A percentile compares a stretch with the other conserved stretches of the same genome.
These are phyloP conservation scores for Puntigrus tetrazona DNA, from an alignment of 2,113 vertebrate species.

Conservation along the genomic window DNA sequence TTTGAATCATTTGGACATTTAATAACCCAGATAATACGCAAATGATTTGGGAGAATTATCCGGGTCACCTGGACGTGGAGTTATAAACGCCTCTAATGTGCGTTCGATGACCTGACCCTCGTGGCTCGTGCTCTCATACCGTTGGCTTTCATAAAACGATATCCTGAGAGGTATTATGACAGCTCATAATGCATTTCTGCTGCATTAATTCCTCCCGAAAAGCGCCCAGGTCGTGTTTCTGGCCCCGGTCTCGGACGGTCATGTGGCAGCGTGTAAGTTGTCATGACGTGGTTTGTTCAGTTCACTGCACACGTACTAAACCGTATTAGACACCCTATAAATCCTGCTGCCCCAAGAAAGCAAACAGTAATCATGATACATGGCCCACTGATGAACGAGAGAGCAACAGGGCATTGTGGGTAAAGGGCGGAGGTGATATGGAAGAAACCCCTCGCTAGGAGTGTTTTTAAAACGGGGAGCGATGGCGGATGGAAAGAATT, in stretches of 20 bases:
- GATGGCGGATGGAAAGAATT: constrained; percentile 82
- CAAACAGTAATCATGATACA: constrained; percentile 67
- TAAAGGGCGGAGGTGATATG: constrained; percentile 36
- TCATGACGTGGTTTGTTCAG: constrained; percentile 73
- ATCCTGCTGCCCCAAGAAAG: constrained; percentile 62
- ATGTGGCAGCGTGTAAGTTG: constrained; percentile 68
- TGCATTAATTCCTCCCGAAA: not conserved
- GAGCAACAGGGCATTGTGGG: constrained; percentile 8
- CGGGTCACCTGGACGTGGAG: not conserved
- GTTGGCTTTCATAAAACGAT: not conserved
- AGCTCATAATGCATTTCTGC: constrained; percentile 16
- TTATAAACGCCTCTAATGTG: constrained; percentile 3
- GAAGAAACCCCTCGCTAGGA: not conserved
- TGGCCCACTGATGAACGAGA: constrained; percentile 42
- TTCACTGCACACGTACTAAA: constrained; percentile 77
- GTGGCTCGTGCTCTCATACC: not conserved
- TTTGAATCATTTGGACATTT: constrained; percentile 15
- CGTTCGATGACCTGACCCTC: not conserved
- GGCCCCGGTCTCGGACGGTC: not conserved
- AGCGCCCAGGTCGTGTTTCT: constrained; percentile 17
- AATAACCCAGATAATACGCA: constrained; percentile 17
- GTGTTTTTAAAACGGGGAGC: constrained; percentile 64
- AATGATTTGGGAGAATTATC: constrained; percentile 14
- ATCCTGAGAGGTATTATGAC: constrained; percentile 26
- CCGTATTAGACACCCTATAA: constrained; percentile 73